Evolutionary conservation across 2,888 invertebrate genomes (phyloP).

Genomic region (Nomada goodeniana): DNA sequence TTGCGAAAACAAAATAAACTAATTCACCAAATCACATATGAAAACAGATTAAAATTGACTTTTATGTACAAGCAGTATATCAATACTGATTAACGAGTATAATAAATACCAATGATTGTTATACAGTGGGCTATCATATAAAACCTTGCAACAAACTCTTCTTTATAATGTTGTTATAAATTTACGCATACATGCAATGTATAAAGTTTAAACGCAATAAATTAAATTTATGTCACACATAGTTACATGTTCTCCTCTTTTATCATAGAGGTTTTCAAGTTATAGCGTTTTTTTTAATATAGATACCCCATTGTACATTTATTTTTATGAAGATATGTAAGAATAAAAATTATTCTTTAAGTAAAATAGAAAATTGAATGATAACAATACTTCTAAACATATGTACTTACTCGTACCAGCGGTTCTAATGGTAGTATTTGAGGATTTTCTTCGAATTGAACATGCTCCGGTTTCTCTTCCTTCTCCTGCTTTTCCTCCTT

Average conservation of each 20-base stretch:
- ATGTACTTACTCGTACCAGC: slow-evolving; percentile 70
- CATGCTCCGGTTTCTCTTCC: slow-evolving; percentile 87
- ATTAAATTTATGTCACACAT: too few relatives aligned
- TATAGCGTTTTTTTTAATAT: too few relatives aligned
- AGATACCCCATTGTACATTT: too few relatives aligned
- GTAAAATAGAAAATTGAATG: not conserved
- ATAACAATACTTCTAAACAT: slow-evolving; percentile 17
- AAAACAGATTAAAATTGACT: not conserved
- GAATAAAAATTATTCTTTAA: not conserved
- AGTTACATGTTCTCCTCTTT: too few relatives aligned
- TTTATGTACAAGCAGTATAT: slow-evolving; percentile 8
- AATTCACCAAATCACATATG: not conserved
- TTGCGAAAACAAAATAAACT: not conserved
- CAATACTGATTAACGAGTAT: not conserved
- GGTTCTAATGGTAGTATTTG: slow-evolving; percentile 87
- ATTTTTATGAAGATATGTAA: not conserved
- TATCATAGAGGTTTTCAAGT: too few relatives aligned
- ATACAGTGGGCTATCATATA: too few relatives aligned
- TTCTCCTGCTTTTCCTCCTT: slow-evolving; percentile 84
- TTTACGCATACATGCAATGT: too few relatives aligned
- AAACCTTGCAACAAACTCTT: not conserved
- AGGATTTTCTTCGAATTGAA: slow-evolving; percentile 89
- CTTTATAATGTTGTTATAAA: too few relatives aligned
- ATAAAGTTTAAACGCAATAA: not conserved
- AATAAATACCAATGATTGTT: too few relatives aligned